Base-by-base conservation (phyloP, 2,888 invertebrate genomes). In the Augochlorella aurata region DNA sequence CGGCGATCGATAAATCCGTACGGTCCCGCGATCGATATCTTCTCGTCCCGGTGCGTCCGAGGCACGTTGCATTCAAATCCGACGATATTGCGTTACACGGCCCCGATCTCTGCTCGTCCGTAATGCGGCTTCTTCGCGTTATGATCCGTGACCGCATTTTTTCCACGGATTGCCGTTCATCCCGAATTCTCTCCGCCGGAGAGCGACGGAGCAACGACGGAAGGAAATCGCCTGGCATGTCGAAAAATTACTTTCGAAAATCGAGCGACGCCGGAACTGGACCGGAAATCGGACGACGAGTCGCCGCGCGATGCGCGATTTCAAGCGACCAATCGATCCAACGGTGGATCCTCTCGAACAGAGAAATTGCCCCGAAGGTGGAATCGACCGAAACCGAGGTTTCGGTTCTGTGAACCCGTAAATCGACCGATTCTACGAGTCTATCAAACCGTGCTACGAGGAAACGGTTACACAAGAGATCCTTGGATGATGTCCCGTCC, bases 31-130 rank as follows among this genome's bases (percentile, higher is more conserved):
- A 75, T 78, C 82, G 78, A 78, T 76, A 72, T 72, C 83, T 78
- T 74, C 65, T 65, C 83, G 74, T 79, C 29, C 52, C 77, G 58
- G 73, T 67, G 74, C 71, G 69, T 71, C 74, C 77, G 63, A 16
- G 77, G 77, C 77, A 68, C 81, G 79, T 85, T 83, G 77, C 75
- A 87, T 87, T 87, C 84, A 86, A 87, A 88, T 88, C 74, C 79
- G 85, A 81, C 83, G 63, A 50, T 72, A 86, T 88, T 84, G 87
- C 81, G 81, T 80, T 85, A 80, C 84, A 65, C 89, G 89, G 80
- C 89, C 90, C 85, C 89, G 87, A 90, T 89, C 88, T 84, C 78
- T 87, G 83, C 87, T 90, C 88, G 89, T 87, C 87, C 89, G 84
- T 89, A 83, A 86, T 89, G 86, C 88, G 85, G 86, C 85, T 89